phyloP scores from a whole-genome alignment of 2,113 vertebrate genomes.

The Uria aalge region DNA sequence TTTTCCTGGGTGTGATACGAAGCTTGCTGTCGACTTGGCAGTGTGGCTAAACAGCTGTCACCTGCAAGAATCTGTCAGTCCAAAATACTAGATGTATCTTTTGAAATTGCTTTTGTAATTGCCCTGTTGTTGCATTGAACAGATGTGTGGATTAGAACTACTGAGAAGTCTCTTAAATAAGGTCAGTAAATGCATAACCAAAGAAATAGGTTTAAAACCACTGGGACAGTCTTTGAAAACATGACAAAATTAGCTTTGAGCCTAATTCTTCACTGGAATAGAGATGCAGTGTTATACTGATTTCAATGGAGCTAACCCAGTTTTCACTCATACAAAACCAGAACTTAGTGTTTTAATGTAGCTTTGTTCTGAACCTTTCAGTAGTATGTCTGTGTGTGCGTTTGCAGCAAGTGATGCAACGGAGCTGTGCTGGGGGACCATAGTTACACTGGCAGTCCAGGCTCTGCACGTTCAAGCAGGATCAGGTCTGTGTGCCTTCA shows the following conservation, averaged over 20 bases:
- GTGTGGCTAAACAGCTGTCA: conserved; percentile 36
- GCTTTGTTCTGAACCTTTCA: background rate
- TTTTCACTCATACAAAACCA: background rate
- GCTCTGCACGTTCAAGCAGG: accelerated
- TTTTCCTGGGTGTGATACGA: background rate
- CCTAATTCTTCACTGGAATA: background rate
- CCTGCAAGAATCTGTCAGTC: background rate
- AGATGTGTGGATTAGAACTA: background rate
- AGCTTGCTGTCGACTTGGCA: background rate
- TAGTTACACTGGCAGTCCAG: accelerated
- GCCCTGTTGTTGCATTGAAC: background rate
- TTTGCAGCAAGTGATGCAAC: background rate
- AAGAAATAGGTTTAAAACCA: background rate
- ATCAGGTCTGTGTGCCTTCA: background rate
- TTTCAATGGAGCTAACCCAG: background rate
- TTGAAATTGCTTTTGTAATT: conserved; percentile 19
- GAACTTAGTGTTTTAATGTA: background rate
- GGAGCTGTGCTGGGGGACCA: accelerated
- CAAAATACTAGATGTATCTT: background rate
- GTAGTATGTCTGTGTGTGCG: accelerated
- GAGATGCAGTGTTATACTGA: background rate
- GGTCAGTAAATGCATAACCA: background rate
- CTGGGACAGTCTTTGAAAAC: background rate
- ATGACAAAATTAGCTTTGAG: background rate
- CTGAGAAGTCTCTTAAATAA: background rate